Base-by-base conservation (phyloP, 2,888 invertebrate species). In the Panorpa germanica region DNA sequence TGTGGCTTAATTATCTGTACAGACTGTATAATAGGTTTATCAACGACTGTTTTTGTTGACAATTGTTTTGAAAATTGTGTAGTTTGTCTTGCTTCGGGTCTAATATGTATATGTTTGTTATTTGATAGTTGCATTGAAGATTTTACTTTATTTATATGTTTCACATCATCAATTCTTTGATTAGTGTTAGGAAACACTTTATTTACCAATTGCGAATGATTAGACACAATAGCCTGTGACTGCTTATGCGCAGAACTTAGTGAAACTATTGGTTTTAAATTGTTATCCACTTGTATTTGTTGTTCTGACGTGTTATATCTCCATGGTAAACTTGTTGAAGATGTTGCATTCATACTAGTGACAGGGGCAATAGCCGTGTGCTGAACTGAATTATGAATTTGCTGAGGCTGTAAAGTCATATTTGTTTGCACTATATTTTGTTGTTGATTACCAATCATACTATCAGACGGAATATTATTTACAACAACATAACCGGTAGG, bases 401-500 rank as follows among this genome's bases (percentile, higher is more conserved):
- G 32, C 24, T 39, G 41, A 2, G 31, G 29, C 30, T 39, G 40
- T 25, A 40, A 33, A 18, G 31, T 35, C 6, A 37, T 37, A 11
- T 35, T 42, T 35, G 25, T 9, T 9, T 23, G 12, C 13, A 10
- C 23, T 4, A 23, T 15, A 12, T 20, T 23, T 16, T 29, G 19
- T 7, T 29, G 29, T 4, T 25, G 20, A 13, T 28, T 14, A 23
- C 32, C 34, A 7, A 39, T 34, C 25, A 53, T 45, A 13, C 61
- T 63, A 26, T 58, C 56, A 33, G 66, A 56, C 11, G 58, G 57
- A 12, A 65, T 63, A 43, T 70, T 68, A 43, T 73, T 74, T 1
- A 75, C 63, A 23, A 74, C 63, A 9, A 75, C 71, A 47, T 70
- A 75, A 36, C 72, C 73, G 6, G 72, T 61, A 4, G 76, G 70